Percentiles rank a stretch among this genome's conserved stretches.
phyloP scores from a whole-genome alignment of 2,888 invertebrate species.

The Rhaphigaster nebulosa region DNA sequence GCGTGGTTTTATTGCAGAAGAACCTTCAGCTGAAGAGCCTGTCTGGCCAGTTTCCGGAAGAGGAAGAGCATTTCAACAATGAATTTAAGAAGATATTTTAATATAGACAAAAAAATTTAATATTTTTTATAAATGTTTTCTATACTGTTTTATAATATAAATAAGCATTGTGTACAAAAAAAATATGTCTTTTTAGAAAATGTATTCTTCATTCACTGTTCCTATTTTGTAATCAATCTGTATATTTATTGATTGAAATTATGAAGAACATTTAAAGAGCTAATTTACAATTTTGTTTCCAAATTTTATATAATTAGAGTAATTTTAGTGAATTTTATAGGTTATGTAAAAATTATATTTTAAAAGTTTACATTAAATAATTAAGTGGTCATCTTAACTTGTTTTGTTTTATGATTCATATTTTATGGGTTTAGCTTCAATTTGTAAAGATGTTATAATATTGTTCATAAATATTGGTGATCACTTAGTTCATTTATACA shows the following conservation, averaged over 20 bases:
- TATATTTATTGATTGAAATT: neutral
- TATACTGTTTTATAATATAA: neutral
- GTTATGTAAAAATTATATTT: neutral
- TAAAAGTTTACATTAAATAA: neutral
- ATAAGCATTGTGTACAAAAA: neutral
- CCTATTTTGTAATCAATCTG: neutral
- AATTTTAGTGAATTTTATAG: neutral
- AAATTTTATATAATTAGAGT: neutral
- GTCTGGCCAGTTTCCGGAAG: conserved; percentile 31
- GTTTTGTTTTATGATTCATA: neutral
- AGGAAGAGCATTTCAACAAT: neutral
- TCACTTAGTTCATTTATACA: neutral
- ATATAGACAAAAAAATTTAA: neutral
- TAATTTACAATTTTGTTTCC: neutral
- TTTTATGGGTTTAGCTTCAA: neutral
- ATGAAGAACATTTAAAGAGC: neutral
- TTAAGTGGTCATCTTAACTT: neutral
- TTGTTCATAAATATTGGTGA: neutral
- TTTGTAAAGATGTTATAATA: neutral
- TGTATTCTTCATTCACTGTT: neutral
- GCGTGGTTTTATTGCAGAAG: neutral
- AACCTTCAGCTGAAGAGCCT: neutral
- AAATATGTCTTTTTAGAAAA: neutral
- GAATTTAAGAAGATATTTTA: neutral
- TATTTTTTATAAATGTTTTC: neutral